These are phyloP conservation scores for Chymomyza amoena DNA, from an alignment of 2,888 invertebrate species.

Conservation along the genomic window DNA sequence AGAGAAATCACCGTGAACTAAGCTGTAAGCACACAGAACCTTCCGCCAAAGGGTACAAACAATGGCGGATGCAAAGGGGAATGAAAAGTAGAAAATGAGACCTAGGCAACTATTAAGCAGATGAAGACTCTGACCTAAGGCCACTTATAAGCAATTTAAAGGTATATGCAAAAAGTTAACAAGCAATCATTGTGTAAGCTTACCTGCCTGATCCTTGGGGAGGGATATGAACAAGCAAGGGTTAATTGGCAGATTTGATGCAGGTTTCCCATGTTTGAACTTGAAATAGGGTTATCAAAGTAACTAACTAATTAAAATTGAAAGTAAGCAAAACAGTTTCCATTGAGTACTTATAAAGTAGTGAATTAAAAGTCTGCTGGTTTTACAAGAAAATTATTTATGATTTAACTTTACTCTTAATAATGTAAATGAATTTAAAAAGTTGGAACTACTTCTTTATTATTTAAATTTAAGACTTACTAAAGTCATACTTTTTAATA, in stretches of 20 bases:
- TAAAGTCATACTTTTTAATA: too few species aligned
- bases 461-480: too few species aligned
- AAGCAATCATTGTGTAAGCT: neutral
- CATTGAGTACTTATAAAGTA: too few species aligned
- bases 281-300: neutral
- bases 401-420: too few species aligned
- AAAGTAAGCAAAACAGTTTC: neutral
- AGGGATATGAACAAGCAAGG: neutral
- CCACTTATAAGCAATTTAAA: neutral
- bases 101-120: neutral
- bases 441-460: too few species aligned
- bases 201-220: neutral
- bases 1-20: neutral
- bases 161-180: neutral
- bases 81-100: neutral
- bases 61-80: neutral
- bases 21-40: neutral
- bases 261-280: neutral
- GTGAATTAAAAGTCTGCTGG: too few species aligned
- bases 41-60: too few species aligned
- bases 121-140: neutral
- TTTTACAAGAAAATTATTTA: too few species aligned
- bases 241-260: neutral
- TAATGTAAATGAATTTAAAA: too few species aligned
- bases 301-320: neutral